Evolutionary conservation across 2,113 vertebrate species (phyloP).

Genomic region (Tympanuchus pallidicinctus): DNA sequence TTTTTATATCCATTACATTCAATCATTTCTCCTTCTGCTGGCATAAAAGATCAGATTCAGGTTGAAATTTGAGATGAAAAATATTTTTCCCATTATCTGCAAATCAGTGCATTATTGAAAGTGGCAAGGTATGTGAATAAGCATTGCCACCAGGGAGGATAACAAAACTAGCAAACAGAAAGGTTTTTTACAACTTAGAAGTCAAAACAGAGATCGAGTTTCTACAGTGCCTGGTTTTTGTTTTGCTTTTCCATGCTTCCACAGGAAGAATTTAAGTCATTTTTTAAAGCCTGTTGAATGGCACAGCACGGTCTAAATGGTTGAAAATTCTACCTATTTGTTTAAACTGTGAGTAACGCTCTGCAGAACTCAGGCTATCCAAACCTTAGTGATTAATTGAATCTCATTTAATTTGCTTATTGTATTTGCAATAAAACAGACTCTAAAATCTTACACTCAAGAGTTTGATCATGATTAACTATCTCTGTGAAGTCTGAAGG

Average conservation of each 20-base stretch:
- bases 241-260: not conserved
- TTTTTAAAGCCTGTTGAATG: not conserved
- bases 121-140: not conserved
- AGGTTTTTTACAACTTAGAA: not conserved
- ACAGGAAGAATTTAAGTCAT: conserved; percentile 28
- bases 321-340: conserved; percentile 27
- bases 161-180: conserved; percentile 7
- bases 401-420: not conserved
- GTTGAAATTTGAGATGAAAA: conserved; percentile 42
- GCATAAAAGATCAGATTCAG: conserved; percentile 24
- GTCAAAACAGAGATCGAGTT: conserved; percentile 17
- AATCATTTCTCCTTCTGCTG: not conserved
- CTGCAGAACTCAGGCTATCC: not conserved
- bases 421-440: conserved; percentile 11
- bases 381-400: conserved; percentile 42
- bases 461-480: not conserved
- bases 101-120: conserved; percentile 45
- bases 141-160: conserved; percentile 5
- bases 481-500: not conserved
- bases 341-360: conserved; percentile 49
- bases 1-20: not conserved
- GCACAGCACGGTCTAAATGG: conserved; percentile 5
- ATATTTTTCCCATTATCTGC: conserved; percentile 42
- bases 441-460: not conserved
- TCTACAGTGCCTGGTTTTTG: not conserved